These are phyloP conservation scores for Aquatica leii DNA, from an alignment of 2,888 invertebrate species.

Conservation along the genomic window DNA sequence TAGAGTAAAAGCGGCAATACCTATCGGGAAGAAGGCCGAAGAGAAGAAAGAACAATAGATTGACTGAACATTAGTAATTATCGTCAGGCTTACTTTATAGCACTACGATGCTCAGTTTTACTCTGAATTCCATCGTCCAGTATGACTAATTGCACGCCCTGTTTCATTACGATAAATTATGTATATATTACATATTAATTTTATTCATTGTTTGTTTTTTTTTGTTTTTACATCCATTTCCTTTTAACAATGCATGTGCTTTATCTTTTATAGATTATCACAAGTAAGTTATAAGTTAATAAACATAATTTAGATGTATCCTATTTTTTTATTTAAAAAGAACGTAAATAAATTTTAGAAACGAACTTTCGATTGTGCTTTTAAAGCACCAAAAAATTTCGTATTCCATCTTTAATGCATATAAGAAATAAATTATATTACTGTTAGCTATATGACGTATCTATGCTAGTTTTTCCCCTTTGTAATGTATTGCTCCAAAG, in stretches of 20 bases:
- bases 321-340: conserved; percentile 17
- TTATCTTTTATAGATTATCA: conserved; percentile 25
- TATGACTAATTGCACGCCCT: conserved; percentile 35
- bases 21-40: conserved; percentile 86
- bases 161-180: conserved; percentile 44
- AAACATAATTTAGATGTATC: conserved; percentile 6
- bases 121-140: conserved; percentile 40
- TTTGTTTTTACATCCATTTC: conserved; percentile 22
- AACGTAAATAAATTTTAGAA: no score
- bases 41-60: conserved; percentile 85
- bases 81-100: conserved; percentile 31
- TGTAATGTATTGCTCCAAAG: conserved; percentile 15
- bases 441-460: conserved; percentile 27
- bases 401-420: conserved; percentile 21
- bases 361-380: no score
- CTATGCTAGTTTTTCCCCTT: conserved; percentile 30
- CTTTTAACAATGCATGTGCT: conserved; percentile 1
- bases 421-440: conserved; percentile 29
- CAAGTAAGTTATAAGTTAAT: conserved; percentile 8
- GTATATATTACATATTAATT: conserved; percentile 41
- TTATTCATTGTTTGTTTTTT: conserved; percentile 15
- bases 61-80: conserved; percentile 17
- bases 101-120: conserved; percentile 32
- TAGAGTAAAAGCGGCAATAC: conserved; percentile 89
- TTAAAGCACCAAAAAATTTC: background rate